These are phyloP conservation scores for Nothoprocta perdicaria DNA, from an alignment of 2,113 vertebrate genomes.

Conservation along the genomic window DNA sequence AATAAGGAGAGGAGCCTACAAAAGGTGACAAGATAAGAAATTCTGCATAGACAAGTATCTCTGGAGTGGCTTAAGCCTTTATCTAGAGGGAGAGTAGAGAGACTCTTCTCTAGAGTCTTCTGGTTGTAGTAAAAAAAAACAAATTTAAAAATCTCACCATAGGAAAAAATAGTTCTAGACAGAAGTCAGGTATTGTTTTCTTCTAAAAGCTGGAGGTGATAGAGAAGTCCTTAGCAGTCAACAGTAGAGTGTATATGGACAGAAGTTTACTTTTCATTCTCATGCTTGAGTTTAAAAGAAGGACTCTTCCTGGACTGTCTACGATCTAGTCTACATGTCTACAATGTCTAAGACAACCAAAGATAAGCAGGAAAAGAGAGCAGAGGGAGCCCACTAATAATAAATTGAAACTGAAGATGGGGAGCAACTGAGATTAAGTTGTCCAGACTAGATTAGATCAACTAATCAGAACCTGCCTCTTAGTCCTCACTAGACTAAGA, in stretches of 20 bases:
- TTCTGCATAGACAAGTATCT: neutral
- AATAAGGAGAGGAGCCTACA: neutral
- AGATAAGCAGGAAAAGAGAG: neutral
- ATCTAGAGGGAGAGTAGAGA: neutral
- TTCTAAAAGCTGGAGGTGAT: neutral
- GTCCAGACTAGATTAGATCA: neutral
- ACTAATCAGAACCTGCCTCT: neutral
- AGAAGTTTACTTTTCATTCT: neutral
- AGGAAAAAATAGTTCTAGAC: neutral
- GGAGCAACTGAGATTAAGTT: neutral
- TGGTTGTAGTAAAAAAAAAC: neutral
- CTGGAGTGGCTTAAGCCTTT: neutral
- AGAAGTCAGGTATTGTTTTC: neutral
- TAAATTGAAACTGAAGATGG: neutral
- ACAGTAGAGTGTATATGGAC: accelerated
- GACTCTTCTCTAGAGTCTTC: neutral
- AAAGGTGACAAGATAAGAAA: neutral
- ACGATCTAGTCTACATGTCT: neutral
- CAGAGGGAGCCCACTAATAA: neutral
- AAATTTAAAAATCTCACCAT: neutral
- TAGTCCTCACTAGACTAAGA: neutral
- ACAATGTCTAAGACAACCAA: neutral
- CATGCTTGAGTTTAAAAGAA: neutral
- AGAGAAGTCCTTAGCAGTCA: neutral
- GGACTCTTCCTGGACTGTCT: neutral